Base-by-base conservation (phyloP, 2,113 vertebrate species). In the Prolemur simus region DNA sequence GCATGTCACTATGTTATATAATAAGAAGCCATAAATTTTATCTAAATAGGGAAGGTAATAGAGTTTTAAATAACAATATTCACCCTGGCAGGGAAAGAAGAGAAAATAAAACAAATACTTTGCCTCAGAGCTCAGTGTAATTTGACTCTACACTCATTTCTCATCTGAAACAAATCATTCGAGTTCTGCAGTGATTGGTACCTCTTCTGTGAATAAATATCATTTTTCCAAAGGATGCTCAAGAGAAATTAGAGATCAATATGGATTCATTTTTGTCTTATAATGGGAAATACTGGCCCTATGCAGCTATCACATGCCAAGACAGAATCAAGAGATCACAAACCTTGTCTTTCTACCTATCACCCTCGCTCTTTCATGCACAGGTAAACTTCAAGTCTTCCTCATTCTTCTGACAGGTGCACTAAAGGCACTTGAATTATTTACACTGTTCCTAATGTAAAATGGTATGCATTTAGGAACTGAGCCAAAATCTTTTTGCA, bases 241-340 rank as follows among this genome's bases (percentile, higher is more conserved):
- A 95, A 76, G 98, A 98, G 98, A 98, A 92, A 93, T 91, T 89
- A 96, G 91, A 98, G 97, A 99, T 99, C 98, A 98, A 98, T 98
- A 98, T 80, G 81, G 98, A 98, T 98, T 98, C 96, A 96, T 98
- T 98, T 98, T 97, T 88, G 95, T 95, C 80, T 98, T 95, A 96
- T 96, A 98, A 97, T 98, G 97, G 98, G 96, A 98, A 98, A 97
- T 97, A 97, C 97, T 96, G 98, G 89, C 97, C 97, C 80, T 97
- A 63, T 82, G 95, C 37, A 84, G 95, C 90, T 97, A 89, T 97
- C 93, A 94, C 94, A 89, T 81, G 88, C 68, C 94, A 98, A 92
- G 92, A 94, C 68, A 92, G 89, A 96, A 95, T 97, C 58, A 18
- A 96, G 82, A 76, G 76, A 54, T 91, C 74, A 93, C 93, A 39